Evolutionary conservation across 2,797 vertebrate genomes (phyloP).

Genomic region (Gallirallus australis): DNA sequence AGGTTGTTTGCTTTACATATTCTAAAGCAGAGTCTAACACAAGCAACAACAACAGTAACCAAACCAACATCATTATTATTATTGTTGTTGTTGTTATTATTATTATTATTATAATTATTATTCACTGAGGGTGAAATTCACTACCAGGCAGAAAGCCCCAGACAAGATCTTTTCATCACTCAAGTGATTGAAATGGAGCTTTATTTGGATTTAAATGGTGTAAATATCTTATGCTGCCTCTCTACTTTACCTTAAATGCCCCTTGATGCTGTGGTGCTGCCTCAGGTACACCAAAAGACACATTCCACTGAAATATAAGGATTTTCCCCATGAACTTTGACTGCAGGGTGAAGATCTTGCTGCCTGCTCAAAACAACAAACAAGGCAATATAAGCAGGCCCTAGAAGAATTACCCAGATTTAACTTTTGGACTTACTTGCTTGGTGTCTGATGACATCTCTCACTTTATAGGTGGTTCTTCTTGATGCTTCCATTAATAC

Average conservation of each 20-base stretch:
- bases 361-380: background rate
- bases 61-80: too few relatives aligned
- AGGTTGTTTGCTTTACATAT: background rate
- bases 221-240: background rate
- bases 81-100: too few relatives aligned
- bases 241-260: background rate
- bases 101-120: background rate
- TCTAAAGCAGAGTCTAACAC: background rate
- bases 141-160: background rate
- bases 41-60: background rate
- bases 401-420: background rate
- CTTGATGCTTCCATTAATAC: background rate
- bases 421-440: background rate
- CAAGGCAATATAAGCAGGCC: background rate
- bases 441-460: background rate
- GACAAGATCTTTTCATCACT: background rate
- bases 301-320: background rate
- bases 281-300: background rate
- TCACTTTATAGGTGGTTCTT: background rate
- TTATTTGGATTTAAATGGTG: background rate
- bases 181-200: background rate
- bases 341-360: background rate
- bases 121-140: background rate
- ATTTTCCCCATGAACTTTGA: background rate
- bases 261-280: fast-evolving